Base-by-base conservation (phyloP, 2,113 vertebrate species). In the Rhombomys opimus region DNA sequence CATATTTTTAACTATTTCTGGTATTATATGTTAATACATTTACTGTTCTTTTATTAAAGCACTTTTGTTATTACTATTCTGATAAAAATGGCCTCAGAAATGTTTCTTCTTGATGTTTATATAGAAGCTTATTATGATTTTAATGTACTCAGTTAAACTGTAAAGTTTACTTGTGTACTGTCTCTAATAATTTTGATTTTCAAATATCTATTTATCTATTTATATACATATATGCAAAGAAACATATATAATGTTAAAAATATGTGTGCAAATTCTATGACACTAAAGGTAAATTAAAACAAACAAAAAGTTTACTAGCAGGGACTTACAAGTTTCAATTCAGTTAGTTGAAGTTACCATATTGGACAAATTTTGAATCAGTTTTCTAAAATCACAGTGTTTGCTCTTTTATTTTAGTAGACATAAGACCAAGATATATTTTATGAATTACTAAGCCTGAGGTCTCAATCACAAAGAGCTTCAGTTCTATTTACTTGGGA, bases 381-480 rank as follows among this genome's bases (percentile, higher is more conserved):
- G 35, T 93, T 96, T 94, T 89, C 22, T 63, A 35, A 84, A 94
- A 96, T 18, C 61, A 63, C 14, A 80, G 46, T 13, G n/a, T 38
- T 20, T 5, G 78, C 32, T 88, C 80, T 97, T 97, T 96, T 89
- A 32, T 75, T 91, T n/a, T 20, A 59, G 92, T 22, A 67, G 17
- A 84, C 15, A 87, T 27, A 95, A 35, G 35, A 91, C 17, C 73
- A 95, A 95, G 93, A 73, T 54, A 91, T 73, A 81, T 93, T 92
- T 87, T 94, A 94, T 93, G 93, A 95, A 95, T 78, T 75, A 86
- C 38, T 14, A 91, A 92, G 81, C 89, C 65, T 54, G 41, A 91
- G 91, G 92, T 84, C n/a, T 97, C 73, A 59, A 20, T 70, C 30
- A 72, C 41, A 89, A 87, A 94, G 73, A 97, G 65, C 68, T 91